Evolutionary conservation across 2,797 vertebrate genomes (phyloP).

Genomic region (Salarias fasciatus): DNA sequence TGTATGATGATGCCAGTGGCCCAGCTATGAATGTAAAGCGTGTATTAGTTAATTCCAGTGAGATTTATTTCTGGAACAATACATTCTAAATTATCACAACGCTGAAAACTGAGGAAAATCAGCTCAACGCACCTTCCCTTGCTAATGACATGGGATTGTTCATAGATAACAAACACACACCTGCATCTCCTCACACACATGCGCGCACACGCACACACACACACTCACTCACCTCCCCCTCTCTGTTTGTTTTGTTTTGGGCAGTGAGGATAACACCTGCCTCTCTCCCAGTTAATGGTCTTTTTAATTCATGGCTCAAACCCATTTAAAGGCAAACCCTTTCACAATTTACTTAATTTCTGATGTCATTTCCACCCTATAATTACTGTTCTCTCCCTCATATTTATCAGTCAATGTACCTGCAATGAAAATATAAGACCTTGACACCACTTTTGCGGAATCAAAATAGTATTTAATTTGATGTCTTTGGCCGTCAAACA

Average conservation of each 20-base stretch:
- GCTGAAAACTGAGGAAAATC: constrained; percentile 60
- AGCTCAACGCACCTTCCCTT: constrained; percentile 62
- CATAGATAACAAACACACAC: constrained; percentile 70
- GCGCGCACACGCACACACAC: constrained; percentile 25
- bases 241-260: constrained; percentile 79
- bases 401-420: constrained; percentile 86
- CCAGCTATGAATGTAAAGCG: constrained; percentile 28
- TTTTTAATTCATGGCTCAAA: constrained; percentile 87
- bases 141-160: constrained; percentile 74
- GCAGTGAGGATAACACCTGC: constrained; percentile 82
- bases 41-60: constrained; percentile 13
- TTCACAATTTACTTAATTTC: constrained; percentile 89
- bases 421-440: constrained; percentile 86
- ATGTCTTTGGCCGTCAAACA: constrained; percentile 86
- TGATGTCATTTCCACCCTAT: constrained; percentile 86
- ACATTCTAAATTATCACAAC: constrained; percentile 48
- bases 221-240: constrained; percentile 27
- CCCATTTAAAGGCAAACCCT: constrained; percentile 85
- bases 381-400: constrained; percentile 84
- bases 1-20: constrained; percentile 8
- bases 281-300: constrained; percentile 82
- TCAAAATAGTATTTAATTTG: constrained; percentile 89
- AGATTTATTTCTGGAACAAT: constrained; percentile 61
- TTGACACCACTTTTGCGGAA: constrained; percentile 84
- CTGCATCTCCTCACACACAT: constrained; percentile 57